phyloP scores from a whole-genome alignment of 2,113 vertebrate genomes.

The Gila orcuttii region DNA sequence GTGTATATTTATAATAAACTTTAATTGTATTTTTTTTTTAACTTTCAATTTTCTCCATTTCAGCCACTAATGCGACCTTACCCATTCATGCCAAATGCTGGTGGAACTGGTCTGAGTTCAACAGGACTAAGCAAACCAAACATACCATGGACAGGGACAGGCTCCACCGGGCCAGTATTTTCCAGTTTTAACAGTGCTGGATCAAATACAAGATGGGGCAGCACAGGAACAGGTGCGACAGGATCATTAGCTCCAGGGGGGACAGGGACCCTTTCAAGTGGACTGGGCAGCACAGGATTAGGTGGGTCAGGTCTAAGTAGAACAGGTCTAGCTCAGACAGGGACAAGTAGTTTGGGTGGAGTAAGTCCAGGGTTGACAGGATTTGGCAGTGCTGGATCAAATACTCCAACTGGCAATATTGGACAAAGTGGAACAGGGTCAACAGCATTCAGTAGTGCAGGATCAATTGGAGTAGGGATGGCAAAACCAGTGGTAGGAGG shows the following conservation, averaged over 20 bases:
- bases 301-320: slow-evolving; percentile 14
- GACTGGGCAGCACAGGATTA: slow-evolving; percentile 3
- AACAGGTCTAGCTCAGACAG: slow-evolving; percentile 2
- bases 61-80: not conserved
- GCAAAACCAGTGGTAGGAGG: slow-evolving; percentile 9
- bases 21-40: not conserved
- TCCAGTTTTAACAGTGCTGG: not conserved
- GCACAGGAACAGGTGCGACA: slow-evolving; percentile 4
- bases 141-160: not conserved
- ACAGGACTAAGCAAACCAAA: not conserved
- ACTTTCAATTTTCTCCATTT: not conserved
- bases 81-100: not conserved
- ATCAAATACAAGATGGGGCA: not conserved
- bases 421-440: not conserved
- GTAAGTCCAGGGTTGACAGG: slow-evolving; percentile 9
- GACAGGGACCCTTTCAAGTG: not conserved
- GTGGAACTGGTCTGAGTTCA: not conserved
- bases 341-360: slow-evolving; percentile 12
- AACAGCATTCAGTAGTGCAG: not conserved
- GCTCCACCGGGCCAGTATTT: not conserved
- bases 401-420: not conserved
- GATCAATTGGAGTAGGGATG: not conserved
- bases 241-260: slow-evolving; percentile 1
- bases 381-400: slow-evolving; percentile 23
- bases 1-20: not conserved